Percentiles rank a stretch among this genome's conserved stretches.
Conservation (phyloP, 2,888 invertebrate genomes). For the Ganaspis brasiliensis region DNA sequence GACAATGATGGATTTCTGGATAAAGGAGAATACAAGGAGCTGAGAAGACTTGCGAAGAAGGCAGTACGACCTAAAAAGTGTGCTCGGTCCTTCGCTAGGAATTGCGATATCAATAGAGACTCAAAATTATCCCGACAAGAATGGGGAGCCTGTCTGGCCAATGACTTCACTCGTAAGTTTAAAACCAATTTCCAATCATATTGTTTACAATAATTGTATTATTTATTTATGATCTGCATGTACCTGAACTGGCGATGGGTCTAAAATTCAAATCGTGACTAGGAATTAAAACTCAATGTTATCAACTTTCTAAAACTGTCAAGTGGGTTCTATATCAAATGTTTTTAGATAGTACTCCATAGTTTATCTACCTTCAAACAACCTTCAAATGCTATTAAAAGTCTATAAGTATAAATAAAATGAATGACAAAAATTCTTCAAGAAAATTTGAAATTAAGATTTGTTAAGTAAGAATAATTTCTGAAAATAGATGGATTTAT, state of each 20-base stretch:
- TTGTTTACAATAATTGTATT: background rate
- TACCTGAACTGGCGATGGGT: background rate
- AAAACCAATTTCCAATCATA: background rate
- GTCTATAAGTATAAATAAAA: background rate
- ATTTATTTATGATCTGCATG: constrained; percentile 1
- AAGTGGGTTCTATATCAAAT: constrained; percentile 15
- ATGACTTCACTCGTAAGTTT: constrained; percentile 92
- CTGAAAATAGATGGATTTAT: no score
- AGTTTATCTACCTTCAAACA: constrained; percentile 22
- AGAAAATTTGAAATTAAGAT: no score
- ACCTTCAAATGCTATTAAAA: background rate
- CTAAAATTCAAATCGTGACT: constrained; percentile 13
- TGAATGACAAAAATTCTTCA: no score
- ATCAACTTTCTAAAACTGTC: constrained; percentile 34
- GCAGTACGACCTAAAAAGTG: constrained; percentile 94
- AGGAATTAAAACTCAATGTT: constrained; percentile 22
- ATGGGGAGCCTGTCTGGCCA: constrained; percentile 93
- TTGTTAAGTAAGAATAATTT: no score
- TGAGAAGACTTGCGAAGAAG: constrained; percentile 92
- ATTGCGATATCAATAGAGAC: constrained; percentile 93
- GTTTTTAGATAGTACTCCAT: constrained; percentile 25
- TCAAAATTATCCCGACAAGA: constrained; percentile 89
- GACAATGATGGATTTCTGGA: constrained; percentile 90
- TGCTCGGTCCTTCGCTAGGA: constrained; percentile 92
- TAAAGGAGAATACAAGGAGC: constrained; percentile 90